Base-by-base conservation (phyloP, 2,888 invertebrate species). In the Sialis fuliginosa region DNA sequence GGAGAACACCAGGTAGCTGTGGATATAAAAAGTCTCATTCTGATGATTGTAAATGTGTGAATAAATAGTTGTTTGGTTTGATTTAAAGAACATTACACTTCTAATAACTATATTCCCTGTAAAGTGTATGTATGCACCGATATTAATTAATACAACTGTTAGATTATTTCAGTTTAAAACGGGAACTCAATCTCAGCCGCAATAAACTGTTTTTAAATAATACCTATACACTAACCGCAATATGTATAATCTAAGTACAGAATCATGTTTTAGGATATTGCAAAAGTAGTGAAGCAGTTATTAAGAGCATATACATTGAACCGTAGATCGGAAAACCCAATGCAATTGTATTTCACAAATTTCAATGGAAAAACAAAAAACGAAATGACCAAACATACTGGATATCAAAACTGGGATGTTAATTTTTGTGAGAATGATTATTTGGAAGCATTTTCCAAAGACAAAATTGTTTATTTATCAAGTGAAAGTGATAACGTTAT, bases 401-500 rank as follows among this genome's bases (percentile, higher is more conserved):
- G 93, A 33, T 92, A 84, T 67, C 76, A 81, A 64, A 80, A 89
- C 62, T 96, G 96, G 95, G 88, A 95, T 72, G 85, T 88, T 39
- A 67, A 79, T 55, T 85, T 85, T 61, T 73, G 79, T 60, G 68
- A 73, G 42, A 67, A 77, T 51, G 64, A 74, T 13, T 90, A 86
- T 62, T 58, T 72, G 8, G 71, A 83, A 45, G 49, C 82, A 41
- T 92, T 91, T 63, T 70, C 77, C 0, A 82, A 80, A 58, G 76
- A 84, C 2, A 78, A 84, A 54, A 65, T 97, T 46, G 75, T 96
- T 1, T 98, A 97, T 66, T 71, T 98, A 53, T 85, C 87, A 5
- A 91, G 93, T 64, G 97, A 98, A 64, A 96, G 96, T 9, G 82
- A 88, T 42, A 90, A 89, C 68, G 66, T 90, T 6, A 73, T 97